Conservation (phyloP, 2,888 invertebrate genomes). For the Octonoba sinensis region DNA sequence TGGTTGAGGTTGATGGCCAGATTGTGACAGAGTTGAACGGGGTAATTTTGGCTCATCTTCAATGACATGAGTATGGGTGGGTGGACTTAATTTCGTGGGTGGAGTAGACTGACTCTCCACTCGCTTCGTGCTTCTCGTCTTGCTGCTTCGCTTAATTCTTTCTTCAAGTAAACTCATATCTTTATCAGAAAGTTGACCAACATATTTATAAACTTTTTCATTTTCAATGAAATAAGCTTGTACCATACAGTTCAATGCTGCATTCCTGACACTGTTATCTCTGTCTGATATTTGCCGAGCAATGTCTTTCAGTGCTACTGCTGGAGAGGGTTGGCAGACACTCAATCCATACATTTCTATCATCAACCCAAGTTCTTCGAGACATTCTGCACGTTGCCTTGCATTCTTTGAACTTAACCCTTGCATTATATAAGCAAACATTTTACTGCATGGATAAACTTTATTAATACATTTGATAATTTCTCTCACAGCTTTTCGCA, state of each 20-base stretch:
- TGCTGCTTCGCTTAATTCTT: slow-evolving; percentile 92
- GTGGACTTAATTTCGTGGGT: slow-evolving; percentile 43
- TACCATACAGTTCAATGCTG: slow-evolving; percentile 93
- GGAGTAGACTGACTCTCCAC: slow-evolving; percentile 34
- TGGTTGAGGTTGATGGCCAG: neutral
- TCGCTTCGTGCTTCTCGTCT: slow-evolving; percentile 64
- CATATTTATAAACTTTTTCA: slow-evolving; percentile 89
- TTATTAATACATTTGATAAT: slow-evolving; percentile 87
- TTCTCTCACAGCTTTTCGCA: slow-evolving; percentile 88
- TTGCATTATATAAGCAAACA: slow-evolving; percentile 92
- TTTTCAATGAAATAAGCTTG: slow-evolving; percentile 91
- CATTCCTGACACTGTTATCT: slow-evolving; percentile 95
- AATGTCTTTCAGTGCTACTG: slow-evolving; percentile 86
- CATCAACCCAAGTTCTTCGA: slow-evolving; percentile 89
- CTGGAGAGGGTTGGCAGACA: slow-evolving; percentile 85
- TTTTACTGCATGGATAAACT: slow-evolving; percentile 88
- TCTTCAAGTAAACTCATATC: slow-evolving; percentile 94
- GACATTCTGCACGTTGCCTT: slow-evolving; percentile 93
- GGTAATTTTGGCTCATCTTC: slow-evolving; percentile 28
- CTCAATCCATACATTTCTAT: slow-evolving; percentile 87
- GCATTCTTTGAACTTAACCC: slow-evolving; percentile 97
- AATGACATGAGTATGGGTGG: slow-evolving; percentile 9
- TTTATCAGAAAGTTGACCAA: slow-evolving; percentile 94
- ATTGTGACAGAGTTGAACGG: neutral
- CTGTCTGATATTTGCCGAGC: slow-evolving; percentile 95